Evolutionary conservation across 1,140 invertebrate genomes (phyloP).

Genomic region (Cylas formicarius): DNA sequence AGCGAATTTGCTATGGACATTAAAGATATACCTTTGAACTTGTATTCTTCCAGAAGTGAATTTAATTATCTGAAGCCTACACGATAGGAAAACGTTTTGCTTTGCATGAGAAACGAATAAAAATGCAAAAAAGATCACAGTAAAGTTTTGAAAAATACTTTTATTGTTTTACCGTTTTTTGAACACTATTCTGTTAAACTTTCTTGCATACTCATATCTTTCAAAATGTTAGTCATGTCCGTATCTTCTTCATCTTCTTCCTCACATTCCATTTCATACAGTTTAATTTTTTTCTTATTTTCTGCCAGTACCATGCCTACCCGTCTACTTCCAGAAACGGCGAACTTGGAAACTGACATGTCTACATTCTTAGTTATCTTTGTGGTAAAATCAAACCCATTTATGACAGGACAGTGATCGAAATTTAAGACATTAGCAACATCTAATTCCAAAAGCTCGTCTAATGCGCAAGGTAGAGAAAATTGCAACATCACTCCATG

Average conservation of each 20-base stretch:
- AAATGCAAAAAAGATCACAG: background rate
- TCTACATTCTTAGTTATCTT: conserved; percentile 57
- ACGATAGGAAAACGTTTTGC: background rate
- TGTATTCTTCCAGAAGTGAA: too few relatives aligned
- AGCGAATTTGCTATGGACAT: too few relatives aligned
- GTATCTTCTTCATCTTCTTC: conserved; percentile 80
- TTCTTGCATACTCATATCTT: conserved; percentile 44
- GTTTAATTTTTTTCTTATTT: conserved; percentile 68
- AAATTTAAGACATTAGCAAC: conserved; percentile 47
- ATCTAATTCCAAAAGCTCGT: conserved; percentile 43
- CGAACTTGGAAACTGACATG: conserved; percentile 62
- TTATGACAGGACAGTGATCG: conserved; percentile 29
- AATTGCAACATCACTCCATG: conserved; percentile 60
- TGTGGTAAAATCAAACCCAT: conserved; percentile 29
- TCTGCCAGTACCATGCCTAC: conserved; percentile 80
- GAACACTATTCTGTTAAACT: conserved; percentile 1
- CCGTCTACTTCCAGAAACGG: conserved; percentile 81
- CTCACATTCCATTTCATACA: conserved; percentile 89
- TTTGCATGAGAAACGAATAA: background rate
- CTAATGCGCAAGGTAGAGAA: conserved; percentile 46
- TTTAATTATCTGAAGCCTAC: background rate
- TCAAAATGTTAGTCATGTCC: conserved; percentile 43
- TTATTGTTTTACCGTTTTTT: conserved; percentile 1
- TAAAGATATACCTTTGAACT: too few relatives aligned
- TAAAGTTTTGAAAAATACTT: background rate